phyloP scores from a whole-genome alignment of 2,797 vertebrate species.

The Sciaenops ocellatus region DNA sequence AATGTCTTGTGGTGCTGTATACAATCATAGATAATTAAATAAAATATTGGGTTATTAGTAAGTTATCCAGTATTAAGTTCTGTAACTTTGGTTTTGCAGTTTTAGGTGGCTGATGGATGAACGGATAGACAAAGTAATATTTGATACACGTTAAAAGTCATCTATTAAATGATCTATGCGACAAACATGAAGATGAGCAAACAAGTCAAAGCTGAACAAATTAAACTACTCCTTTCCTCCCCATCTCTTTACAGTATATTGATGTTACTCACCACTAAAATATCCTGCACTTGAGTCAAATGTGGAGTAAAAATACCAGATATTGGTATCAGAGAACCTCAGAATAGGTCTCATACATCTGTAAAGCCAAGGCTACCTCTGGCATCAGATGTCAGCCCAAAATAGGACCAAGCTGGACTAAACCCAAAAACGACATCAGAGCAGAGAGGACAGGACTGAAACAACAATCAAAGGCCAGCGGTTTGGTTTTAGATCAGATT shows the following conservation, averaged over 20 bases:
- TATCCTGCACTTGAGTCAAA: constrained; percentile 24
- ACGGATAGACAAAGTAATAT: not conserved
- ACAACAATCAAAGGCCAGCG: constrained; percentile 33
- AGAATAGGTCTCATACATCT: constrained; percentile 49
- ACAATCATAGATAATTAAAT: too few relatives aligned
- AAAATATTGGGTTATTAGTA: not conserved
- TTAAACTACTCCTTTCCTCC: not conserved
- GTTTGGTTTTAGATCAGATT: constrained; percentile 38
- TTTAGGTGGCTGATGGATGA: not conserved
- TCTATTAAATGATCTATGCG: not conserved
- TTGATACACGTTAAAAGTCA: not conserved
- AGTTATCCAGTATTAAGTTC: not conserved
- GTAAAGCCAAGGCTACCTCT: constrained; percentile 51
- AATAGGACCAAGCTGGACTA: constrained; percentile 66
- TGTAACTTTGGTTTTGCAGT: not conserved
- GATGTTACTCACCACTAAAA: constrained; percentile 38
- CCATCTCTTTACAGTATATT: constrained; percentile 16
- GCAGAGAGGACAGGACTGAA: constrained; percentile 29
- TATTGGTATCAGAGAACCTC: constrained; percentile 40
- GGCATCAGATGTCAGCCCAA: constrained; percentile 65
- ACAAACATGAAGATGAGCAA: constrained; percentile 1
- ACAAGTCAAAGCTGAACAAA: constrained; percentile 3
- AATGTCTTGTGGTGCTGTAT: not conserved
- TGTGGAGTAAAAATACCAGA: constrained; percentile 52
- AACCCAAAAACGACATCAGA: constrained; percentile 52